A percentile compares a stretch with the other conserved stretches of the same genome.
These are phyloP conservation scores for Hypothenemus hampei DNA, from an alignment of 1,140 invertebrate genomes.

Conservation along the genomic window DNA sequence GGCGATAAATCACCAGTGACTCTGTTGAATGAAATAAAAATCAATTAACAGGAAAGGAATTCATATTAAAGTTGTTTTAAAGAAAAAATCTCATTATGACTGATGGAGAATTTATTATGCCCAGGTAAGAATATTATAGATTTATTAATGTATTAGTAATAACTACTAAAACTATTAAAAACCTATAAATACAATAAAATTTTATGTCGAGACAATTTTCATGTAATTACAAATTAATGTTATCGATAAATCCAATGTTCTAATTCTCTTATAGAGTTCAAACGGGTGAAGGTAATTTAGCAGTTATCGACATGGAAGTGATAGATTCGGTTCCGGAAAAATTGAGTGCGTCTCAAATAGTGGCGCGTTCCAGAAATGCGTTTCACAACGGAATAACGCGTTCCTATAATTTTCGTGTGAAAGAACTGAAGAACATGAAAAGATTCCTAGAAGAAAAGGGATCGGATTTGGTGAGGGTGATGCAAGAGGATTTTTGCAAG, in stretches of 20 bases:
- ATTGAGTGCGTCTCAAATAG: constrained; percentile 10
- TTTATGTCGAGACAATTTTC: too few species aligned
- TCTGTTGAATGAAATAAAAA: too few species aligned
- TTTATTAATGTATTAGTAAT: too few species aligned
- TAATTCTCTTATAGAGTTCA: constrained; percentile 13
- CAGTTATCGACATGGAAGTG: constrained; percentile 23
- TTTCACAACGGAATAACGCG: constrained; percentile 70
- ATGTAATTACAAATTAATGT: too few species aligned
- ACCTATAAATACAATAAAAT: too few species aligned
- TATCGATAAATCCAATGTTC: too few species aligned
- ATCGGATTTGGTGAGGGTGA: constrained; percentile 63
- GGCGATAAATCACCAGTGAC: too few species aligned
- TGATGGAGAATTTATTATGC: constrained; percentile 18
- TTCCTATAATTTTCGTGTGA: constrained; percentile 68
- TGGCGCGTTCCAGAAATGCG: constrained; percentile 17
- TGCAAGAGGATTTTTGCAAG: constrained; percentile 75
- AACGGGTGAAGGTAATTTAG: constrained; percentile 5
- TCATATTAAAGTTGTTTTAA: too few species aligned
- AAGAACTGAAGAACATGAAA: constrained; percentile 70
- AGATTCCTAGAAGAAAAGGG: constrained; percentile 77
- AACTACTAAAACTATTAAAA: too few species aligned
- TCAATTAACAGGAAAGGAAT: too few species aligned
- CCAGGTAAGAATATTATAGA: too few species aligned
- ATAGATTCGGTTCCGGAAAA: neutral
- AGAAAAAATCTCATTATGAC: constrained; percentile 9